phyloP scores from a whole-genome alignment of 2,888 invertebrate genomes.

The Drosophila ezoana region DNA sequence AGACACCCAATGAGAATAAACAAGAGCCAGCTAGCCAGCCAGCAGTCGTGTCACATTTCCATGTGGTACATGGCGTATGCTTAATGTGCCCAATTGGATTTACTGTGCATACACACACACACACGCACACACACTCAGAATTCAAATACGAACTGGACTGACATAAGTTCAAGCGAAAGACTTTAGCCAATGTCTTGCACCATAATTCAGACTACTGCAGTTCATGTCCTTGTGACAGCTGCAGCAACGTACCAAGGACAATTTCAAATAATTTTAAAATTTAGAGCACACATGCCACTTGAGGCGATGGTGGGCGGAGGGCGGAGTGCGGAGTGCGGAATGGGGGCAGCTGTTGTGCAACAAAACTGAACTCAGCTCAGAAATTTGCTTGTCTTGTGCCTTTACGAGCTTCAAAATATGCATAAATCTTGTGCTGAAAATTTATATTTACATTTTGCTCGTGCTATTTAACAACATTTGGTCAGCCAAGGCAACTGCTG shows the following conservation, averaged over 20 bases:
- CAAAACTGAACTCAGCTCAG: constrained; percentile 12
- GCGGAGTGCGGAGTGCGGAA: background rate
- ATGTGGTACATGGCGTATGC: constrained; percentile 69
- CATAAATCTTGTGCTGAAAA: constrained; percentile 77
- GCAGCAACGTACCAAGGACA: constrained; percentile 59
- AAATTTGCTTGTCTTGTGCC: constrained; percentile 49
- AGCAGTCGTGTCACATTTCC: constrained; percentile 33
- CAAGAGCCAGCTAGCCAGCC: constrained; percentile 32
- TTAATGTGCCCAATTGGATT: constrained; percentile 58
- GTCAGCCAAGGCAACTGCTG: constrained; percentile 48
- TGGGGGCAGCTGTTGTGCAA: background rate
- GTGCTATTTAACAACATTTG: constrained; percentile 82
- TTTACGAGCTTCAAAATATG: constrained; percentile 71
- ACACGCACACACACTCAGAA: constrained; percentile 8
- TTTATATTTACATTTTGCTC: constrained; percentile 80
- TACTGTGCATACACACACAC: constrained; percentile 6
- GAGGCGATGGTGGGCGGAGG: background rate
- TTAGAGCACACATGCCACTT: constrained; percentile 66
- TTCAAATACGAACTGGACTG: background rate
- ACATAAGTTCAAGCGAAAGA: constrained; percentile 39
- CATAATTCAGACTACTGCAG: constrained; percentile 69
- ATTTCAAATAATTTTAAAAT: constrained; percentile 76
- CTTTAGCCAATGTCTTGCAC: constrained; percentile 61
- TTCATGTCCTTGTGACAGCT: constrained; percentile 80
- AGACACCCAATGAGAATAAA: constrained; percentile 15